These are phyloP conservation scores for Fulmarus glacialis DNA, from an alignment of 2,113 vertebrate species.

Conservation along the genomic window DNA sequence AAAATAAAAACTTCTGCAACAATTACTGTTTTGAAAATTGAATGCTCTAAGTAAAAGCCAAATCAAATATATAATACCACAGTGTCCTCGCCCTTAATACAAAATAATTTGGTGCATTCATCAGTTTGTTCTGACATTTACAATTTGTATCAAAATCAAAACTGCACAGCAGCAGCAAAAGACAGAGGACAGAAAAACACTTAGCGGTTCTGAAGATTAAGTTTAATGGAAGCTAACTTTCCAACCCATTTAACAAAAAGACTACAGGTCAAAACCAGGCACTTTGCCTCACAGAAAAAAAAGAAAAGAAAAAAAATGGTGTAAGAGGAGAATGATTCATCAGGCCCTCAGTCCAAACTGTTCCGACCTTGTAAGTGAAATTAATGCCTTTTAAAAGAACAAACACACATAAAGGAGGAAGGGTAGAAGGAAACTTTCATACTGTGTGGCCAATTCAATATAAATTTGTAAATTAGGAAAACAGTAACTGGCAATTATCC, in stretches of 20 bases:
- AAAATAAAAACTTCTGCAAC: neutral
- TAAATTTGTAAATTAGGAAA: neutral
- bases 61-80: neutral
- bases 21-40: neutral
- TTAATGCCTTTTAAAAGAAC: neutral
- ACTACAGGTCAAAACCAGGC: slow-evolving; percentile 17
- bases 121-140: neutral
- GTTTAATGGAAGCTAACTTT: slow-evolving; percentile 42
- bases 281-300: neutral
- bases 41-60: neutral
- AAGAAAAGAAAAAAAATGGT: neutral
- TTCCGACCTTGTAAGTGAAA: slow-evolving; percentile 2
- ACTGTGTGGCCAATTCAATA: neutral
- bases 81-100: neutral
- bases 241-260: slow-evolving; percentile 44
- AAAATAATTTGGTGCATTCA: neutral
- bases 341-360: neutral
- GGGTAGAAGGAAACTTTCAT: neutral
- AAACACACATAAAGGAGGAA: neutral
- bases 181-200: neutral
- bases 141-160: slow-evolving; percentile 41
- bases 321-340: neutral
- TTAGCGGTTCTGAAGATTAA: slow-evolving; percentile 9
- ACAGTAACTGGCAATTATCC: neutral
- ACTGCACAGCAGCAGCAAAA: neutral